Evolutionary conservation across 2,888 invertebrate species (phyloP).

Genomic region (Zhengitettix transpicula): DNA sequence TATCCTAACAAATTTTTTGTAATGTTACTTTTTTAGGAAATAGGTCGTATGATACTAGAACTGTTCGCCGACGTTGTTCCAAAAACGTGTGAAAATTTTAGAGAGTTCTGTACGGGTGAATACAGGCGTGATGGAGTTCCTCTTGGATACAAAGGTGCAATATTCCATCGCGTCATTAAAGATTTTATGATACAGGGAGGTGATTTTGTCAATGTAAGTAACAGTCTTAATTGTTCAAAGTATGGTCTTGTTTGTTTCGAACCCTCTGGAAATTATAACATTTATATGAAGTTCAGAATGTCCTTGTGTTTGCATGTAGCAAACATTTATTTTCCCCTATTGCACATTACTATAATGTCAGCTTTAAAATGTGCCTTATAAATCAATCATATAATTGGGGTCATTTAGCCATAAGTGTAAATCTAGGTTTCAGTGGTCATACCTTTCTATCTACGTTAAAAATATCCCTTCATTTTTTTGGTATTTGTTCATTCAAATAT

Average conservation of each 20-base stretch:
- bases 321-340: too few species aligned
- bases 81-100: slow-evolving; percentile 91
- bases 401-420: too few species aligned
- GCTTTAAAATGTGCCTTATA: too few species aligned
- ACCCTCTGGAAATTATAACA: too few species aligned
- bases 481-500: too few species aligned
- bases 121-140: slow-evolving; percentile 91
- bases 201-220: slow-evolving; percentile 91
- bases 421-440: too few species aligned
- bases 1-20: neutral
- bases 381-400: too few species aligned
- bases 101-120: slow-evolving; percentile 98
- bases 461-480: too few species aligned
- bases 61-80: slow-evolving; percentile 93
- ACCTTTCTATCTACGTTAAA: too few species aligned
- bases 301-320: too few species aligned
- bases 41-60: slow-evolving; percentile 95
- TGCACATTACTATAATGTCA: too few species aligned
- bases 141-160: slow-evolving; percentile 87
- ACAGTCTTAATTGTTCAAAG: neutral
- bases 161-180: slow-evolving; percentile 96
- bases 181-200: slow-evolving; percentile 99
- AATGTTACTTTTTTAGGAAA: slow-evolving; percentile 45
- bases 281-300: too few species aligned
- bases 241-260: neutral